Percentiles rank a stretch among this genome's conserved stretches.
Conservation (phyloP, 1,140 invertebrate genomes). For the Tachypleus tridentatus region DNA sequence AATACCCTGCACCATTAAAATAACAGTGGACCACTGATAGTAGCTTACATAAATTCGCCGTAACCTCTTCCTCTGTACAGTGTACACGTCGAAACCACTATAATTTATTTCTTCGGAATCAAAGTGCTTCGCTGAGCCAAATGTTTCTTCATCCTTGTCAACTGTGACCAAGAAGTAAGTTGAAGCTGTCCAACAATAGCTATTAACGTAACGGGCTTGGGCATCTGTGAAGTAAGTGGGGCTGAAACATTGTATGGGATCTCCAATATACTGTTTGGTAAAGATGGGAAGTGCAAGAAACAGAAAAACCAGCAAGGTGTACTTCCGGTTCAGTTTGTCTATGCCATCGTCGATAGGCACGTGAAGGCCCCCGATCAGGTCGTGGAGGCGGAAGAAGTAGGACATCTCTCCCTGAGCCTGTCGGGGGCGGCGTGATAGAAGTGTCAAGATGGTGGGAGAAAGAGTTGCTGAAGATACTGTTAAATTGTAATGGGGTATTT, state of each 20-base stretch:
- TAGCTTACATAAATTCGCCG: slow-evolving; percentile 35
- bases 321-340: slow-evolving; percentile 43
- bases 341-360: slow-evolving; percentile 43
- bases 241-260: slow-evolving; percentile 41
- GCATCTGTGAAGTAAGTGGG: slow-evolving; percentile 35
- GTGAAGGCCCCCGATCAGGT: slow-evolving; percentile 34
- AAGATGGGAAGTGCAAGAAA: slow-evolving; percentile 42
- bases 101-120: slow-evolving; percentile 28
- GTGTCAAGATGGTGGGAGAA: too few species aligned
- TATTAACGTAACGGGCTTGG: slow-evolving; percentile 34
- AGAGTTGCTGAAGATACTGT: too few species aligned
- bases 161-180: slow-evolving; percentile 32
- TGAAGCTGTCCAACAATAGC: slow-evolving; percentile 35
- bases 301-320: slow-evolving; percentile 42
- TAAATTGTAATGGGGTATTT: too few species aligned
- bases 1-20: slow-evolving; percentile 41
- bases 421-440: too few species aligned
- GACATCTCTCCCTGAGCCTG: slow-evolving; percentile 24
- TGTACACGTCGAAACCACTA: slow-evolving; percentile 21
- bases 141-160: slow-evolving; percentile 20
- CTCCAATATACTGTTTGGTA: slow-evolving; percentile 43
- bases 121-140: slow-evolving; percentile 21
- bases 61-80: slow-evolving; percentile 25
- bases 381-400: slow-evolving; percentile 32
- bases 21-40: slow-evolving; percentile 46